A percentile compares a stretch with the other conserved stretches of the same genome.
Evolutionary conservation across 1,140 invertebrate species (phyloP).

Genomic region (Patella vulgata): DNA sequence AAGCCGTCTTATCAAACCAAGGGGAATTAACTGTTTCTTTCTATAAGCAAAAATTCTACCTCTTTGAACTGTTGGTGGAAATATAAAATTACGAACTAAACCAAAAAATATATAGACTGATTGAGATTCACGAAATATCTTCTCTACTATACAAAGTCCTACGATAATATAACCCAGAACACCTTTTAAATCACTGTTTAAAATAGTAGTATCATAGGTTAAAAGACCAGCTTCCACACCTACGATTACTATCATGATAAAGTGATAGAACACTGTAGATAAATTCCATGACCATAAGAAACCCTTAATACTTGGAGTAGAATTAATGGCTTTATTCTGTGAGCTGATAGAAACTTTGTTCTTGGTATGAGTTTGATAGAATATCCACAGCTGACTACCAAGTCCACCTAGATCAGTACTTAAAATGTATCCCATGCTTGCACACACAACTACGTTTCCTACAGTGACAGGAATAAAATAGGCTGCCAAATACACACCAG

Average conservation of each 20-base stretch:
- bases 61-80: conserved; percentile 37
- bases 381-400: conserved; percentile 36
- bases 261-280: conserved; percentile 55
- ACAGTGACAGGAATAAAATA: conserved; percentile 53
- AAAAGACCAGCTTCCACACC: conserved; percentile 39
- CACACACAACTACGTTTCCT: conserved; percentile 48
- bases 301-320: conserved; percentile 16
- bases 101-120: conserved; percentile 60
- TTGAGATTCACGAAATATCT: conserved; percentile 56
- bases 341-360: conserved; percentile 42
- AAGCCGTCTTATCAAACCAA: conserved; percentile 52
- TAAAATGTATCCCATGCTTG: conserved; percentile 57
- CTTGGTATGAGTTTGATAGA: conserved; percentile 23
- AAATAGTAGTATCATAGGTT: conserved; percentile 21
- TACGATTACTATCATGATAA: conserved; percentile 44
- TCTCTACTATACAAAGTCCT: conserved; percentile 56
- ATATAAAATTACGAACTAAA: conserved; percentile 58
- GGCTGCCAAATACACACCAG: conserved; percentile 44
- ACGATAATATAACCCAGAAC: conserved; percentile 56
- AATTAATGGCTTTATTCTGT: conserved; percentile 13
- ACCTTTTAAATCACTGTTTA: conserved; percentile 34
- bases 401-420: conserved; percentile 60
- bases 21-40: conserved; percentile 34
- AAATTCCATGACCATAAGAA: conserved; percentile 56
- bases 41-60: conserved; percentile 28